A percentile compares a stretch with the other conserved stretches of the same genome.
phyloP scores from a whole-genome alignment of 2,113 vertebrate genomes.

The Arizona elegans region DNA sequence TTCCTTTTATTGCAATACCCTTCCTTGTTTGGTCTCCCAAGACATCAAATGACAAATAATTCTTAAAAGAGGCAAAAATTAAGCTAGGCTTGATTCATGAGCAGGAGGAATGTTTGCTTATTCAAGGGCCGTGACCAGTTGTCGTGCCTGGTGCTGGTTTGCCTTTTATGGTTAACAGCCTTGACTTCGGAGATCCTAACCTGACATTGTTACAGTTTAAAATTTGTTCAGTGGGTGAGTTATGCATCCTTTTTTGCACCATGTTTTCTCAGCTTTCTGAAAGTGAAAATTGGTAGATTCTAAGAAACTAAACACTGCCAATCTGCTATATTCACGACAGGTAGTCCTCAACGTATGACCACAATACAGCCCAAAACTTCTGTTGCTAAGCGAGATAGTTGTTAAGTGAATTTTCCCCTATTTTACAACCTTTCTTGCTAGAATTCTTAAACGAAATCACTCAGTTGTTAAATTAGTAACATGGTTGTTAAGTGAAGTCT shows the following conservation, averaged over 20 bases:
- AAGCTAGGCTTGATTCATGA: not conserved
- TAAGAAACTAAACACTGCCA: not conserved
- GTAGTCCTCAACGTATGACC: not conserved
- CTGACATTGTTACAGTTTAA: not conserved
- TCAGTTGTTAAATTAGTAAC: not conserved
- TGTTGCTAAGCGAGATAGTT: not conserved
- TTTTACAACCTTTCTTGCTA: not conserved
- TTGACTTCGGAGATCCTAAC: not conserved
- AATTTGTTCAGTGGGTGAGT: not conserved
- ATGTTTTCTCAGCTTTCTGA: not conserved
- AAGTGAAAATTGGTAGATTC: not conserved
- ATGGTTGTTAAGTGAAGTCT: not conserved
- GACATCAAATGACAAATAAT: not conserved
- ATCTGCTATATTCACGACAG: not conserved
- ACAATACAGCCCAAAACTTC: not conserved
- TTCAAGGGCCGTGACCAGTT: not conserved
- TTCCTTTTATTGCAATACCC: not conserved
- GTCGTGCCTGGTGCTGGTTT: not conserved
- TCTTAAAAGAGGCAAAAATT: not conserved
- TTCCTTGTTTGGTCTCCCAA: not conserved
- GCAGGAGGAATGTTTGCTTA: not conserved
- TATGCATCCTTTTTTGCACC: not conserved
- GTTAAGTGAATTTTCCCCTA: not conserved
- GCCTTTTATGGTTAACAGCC: slow-evolving; percentile 5
- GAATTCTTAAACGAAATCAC: not conserved